Evolutionary conservation across 1,140 invertebrate genomes (phyloP), one percentile per base, ranked within the genome.

Genomic region (Zaprionus nigranus): DNA sequence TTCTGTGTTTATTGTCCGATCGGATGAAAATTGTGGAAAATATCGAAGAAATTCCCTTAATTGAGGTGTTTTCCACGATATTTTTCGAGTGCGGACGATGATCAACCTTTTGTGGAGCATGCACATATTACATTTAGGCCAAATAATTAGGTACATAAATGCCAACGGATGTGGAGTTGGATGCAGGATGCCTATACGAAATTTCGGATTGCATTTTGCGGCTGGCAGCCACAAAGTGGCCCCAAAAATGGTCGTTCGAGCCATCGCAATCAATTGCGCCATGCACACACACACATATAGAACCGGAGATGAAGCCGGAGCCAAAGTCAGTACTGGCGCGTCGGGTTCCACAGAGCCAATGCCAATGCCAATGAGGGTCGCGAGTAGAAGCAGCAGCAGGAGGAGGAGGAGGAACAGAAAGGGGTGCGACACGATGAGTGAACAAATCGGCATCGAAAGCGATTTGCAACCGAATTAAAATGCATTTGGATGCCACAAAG

Each of bases 391-490:
- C 4, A 17, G 7, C 2, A 36, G 56, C 12, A 17, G n/a, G 40
- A 11, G 40, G 2, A 36, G 56, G 17, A 17, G n/a, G 40, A 11
- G 40, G 2, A 17, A n/a, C 6, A 17, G n/a, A 4, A 43, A n/a
- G n/a, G n/a, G 40, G 5, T 7, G 59, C 5, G 15, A 30, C 24
- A 36, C 59, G 22, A 69, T 53, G 60, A 28, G 72, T 9, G 34
- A 49, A 40, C 36, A 61, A 49, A 58, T 26, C 56, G 61, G 22
- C 51, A 65, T 38, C 28, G 66, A 81, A 67, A 81, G 51, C 78
- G 62, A 78, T 83, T 78, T 84, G 61, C 60, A 69, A 84, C 77
- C 68, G 36, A 63, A 54, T 68, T 73, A 84, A 84, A 80, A 80
- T 65, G 77, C 73, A 69, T 72, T 72, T 57, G 46, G 20, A 40